phyloP scores from a whole-genome alignment of 2,888 invertebrate genomes.

The Lasioglossum calceatum region DNA sequence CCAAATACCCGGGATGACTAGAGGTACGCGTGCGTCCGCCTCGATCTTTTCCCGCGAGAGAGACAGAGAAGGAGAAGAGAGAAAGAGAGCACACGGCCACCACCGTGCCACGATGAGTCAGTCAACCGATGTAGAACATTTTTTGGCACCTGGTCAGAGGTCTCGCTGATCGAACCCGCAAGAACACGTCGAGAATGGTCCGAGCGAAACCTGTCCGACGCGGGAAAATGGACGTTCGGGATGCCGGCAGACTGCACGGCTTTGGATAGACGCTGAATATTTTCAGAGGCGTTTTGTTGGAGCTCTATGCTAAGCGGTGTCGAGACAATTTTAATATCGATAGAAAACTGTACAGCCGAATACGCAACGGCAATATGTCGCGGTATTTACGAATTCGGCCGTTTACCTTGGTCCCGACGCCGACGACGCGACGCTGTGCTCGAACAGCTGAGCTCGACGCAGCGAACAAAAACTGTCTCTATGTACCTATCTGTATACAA shows the following conservation, averaged over 20 bases:
- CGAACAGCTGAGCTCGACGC: background rate
- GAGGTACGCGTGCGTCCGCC: slow-evolving; percentile 53
- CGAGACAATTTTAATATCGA: too few relatives aligned
- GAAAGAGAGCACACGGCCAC: slow-evolving; percentile 25
- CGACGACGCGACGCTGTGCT: background rate
- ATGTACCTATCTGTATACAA: too few relatives aligned
- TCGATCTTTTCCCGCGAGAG: slow-evolving; percentile 43
- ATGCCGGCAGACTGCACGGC: background rate
- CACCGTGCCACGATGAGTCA: slow-evolving; percentile 61
- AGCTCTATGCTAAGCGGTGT: background rate
- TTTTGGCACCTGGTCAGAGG: slow-evolving; percentile 53
- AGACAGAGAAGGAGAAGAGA: too few relatives aligned
- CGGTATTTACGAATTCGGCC: background rate
- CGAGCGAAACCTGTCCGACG: background rate
- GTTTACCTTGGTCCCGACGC: background rate
- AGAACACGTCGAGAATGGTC: background rate
- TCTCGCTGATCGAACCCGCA: background rate
- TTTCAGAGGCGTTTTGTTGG: background rate
- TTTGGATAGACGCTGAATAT: background rate
- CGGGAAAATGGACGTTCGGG: background rate
- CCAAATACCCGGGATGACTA: slow-evolving; percentile 81
- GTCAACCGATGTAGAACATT: slow-evolving; percentile 59
- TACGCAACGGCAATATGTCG: background rate
- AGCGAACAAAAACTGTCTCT: background rate
- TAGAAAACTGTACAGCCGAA: background rate